Evolutionary conservation across 2,888 invertebrate species (phyloP), one percentile per base, ranked within the genome.

Genomic region (Capitulum mitella): DNA sequence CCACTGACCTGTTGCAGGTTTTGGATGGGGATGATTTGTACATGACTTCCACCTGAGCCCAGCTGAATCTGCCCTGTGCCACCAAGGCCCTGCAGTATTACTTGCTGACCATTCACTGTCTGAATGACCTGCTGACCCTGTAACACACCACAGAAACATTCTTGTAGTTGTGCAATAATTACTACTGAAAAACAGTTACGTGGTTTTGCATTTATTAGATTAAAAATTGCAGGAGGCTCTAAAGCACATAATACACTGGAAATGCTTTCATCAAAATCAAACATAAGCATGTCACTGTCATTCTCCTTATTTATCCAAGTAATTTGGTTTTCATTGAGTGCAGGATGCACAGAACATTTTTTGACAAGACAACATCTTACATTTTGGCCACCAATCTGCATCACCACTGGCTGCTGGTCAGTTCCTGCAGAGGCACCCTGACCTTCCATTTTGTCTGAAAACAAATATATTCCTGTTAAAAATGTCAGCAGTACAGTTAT

Each of bases 391-490:
- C 26, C 46, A 16, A 75, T 29, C 29, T 75, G 75, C 75, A 75
- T 75, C 43, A 75, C 75, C n/a, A 75, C 46, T 16, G 43, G 46
- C 29, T 75, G 75, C 46, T 75, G 75, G 14, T 75, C 43, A 8
- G 75, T 0, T 88, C 87, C 26, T 97, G 94, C 85, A 97, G 87
- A 84, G 94, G 90, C 84, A 97, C 96, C 0, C 70, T 70, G 70
- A 22, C 16, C 37, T 32, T 70, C 70, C 70, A 70, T 70, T 8
- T 19, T 34, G 37, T 5, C 70, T 70, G 70, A 19, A 22, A 70
- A 54, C 54, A 54, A 6, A 54, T n/a, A n/a, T n/a, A n/a, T n/a
- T n/a, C n/a, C n/a, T n/a, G n/a, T n/a, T n/a, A n/a, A n/a, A n/a
- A n/a, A n/a, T n/a, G n/a, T n/a, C n/a, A n/a, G n/a, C n/a, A n/a